Conservation (phyloP, 2,797 vertebrate species). For the Tokudaia tokunoshimensis region DNA sequence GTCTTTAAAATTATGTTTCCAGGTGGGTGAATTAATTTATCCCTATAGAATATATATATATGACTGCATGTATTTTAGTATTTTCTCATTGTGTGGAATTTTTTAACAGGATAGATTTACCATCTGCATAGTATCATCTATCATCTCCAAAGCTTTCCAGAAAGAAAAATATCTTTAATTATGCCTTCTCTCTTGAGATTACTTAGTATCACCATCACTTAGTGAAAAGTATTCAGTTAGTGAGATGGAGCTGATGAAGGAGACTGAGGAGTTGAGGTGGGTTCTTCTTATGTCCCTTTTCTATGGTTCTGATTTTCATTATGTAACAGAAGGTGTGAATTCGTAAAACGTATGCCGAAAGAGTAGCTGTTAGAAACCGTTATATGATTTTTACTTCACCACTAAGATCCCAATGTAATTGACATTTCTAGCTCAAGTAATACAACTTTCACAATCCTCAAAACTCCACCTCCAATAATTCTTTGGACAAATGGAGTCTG, state of each 20-base stretch:
- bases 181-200: neutral
- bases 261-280: neutral
- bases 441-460: constrained; percentile 25
- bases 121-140: neutral
- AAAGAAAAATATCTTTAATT: constrained; percentile 12
- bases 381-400: constrained; percentile 61
- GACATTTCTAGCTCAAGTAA: constrained; percentile 52
- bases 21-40: neutral
- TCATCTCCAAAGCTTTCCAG: neutral
- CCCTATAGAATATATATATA: neutral
- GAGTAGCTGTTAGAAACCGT: constrained; percentile 62
- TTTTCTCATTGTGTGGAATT: neutral
- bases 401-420: neutral
- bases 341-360: constrained; percentile 68
- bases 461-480: neutral
- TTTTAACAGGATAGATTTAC: constrained; percentile 17
- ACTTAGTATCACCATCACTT: constrained; percentile 4
- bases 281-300: constrained; percentile 52
- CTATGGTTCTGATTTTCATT: constrained; percentile 31
- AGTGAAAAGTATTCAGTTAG: constrained; percentile 28
- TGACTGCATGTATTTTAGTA: neutral
- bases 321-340: constrained; percentile 57
- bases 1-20: neutral
- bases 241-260: neutral
- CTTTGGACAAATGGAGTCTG: neutral